Evolutionary conservation across 2,888 invertebrate species (phyloP).

Genomic region (Amphipyra tragopoginis): DNA sequence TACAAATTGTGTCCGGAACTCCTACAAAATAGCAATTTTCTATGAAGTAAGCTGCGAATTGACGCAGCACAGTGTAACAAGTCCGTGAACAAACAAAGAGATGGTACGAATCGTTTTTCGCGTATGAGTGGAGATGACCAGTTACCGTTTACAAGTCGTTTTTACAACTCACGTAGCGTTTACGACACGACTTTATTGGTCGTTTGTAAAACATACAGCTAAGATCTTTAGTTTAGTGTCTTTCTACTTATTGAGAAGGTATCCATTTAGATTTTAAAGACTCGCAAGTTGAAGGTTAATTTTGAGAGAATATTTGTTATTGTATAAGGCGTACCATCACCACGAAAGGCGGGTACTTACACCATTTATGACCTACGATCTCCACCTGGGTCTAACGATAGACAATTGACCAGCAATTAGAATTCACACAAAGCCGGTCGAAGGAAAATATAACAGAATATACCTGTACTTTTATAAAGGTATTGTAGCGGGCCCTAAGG

Average conservation of each 20-base stretch:
- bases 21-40: neutral
- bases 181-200: slow-evolving; percentile 31
- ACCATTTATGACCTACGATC: too few relatives aligned
- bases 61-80: neutral
- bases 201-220: slow-evolving; percentile 27
- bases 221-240: slow-evolving; percentile 15
- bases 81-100: neutral
- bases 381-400: too few relatives aligned
- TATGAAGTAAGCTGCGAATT: neutral
- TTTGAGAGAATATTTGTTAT: neutral
- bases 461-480: too few relatives aligned
- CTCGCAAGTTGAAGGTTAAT: neutral
- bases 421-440: too few relatives aligned
- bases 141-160: slow-evolving; percentile 30
- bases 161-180: slow-evolving; percentile 28
- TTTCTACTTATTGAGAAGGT: neutral
- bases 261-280: neutral
- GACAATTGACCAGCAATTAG: too few relatives aligned
- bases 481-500: too few relatives aligned
- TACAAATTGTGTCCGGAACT: slow-evolving; percentile 1
- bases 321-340: too few relatives aligned
- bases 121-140: slow-evolving; percentile 38
- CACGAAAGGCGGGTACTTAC: too few relatives aligned
- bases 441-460: too few relatives aligned
- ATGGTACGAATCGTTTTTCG: slow-evolving; percentile 18